A percentile compares a stretch with the other conserved stretches of the same genome.
Conservation (phyloP, 1,140 invertebrate species). For the Tetraneura akinire region DNA sequence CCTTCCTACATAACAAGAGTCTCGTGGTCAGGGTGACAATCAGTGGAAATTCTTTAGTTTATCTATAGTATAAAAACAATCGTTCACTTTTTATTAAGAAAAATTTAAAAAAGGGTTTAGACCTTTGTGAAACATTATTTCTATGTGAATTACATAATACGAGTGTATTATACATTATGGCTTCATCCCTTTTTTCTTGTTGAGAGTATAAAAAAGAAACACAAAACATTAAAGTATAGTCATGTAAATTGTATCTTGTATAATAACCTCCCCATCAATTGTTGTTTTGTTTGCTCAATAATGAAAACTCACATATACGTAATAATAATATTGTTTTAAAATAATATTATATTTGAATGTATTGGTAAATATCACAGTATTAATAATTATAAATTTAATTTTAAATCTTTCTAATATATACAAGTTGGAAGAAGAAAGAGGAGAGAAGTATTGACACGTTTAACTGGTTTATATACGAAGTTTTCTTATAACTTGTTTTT, state of each 20-base stretch:
- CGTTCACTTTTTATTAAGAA: not conserved
- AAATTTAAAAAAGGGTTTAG: slow-evolving; percentile 13
- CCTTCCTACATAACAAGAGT: not conserved
- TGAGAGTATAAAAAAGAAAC: not conserved
- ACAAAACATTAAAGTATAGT: not conserved
- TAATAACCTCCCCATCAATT: not conserved
- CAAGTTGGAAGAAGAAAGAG: not conserved
- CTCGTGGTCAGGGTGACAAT: not conserved
- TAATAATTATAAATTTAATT: not conserved
- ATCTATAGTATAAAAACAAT: not conserved
- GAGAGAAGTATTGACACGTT: not conserved
- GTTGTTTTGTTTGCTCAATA: not conserved
- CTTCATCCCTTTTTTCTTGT: slow-evolving; percentile 19
- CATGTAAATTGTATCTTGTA: slow-evolving; percentile 4
- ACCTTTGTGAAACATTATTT: not conserved
- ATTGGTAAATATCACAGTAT: no score
- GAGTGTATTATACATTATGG: not conserved
- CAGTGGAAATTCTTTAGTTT: not conserved
- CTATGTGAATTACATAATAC: slow-evolving; percentile 8
- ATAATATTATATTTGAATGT: not conserved
- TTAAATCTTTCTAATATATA: not conserved
- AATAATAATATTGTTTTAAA: not conserved
- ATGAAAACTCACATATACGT: no score
- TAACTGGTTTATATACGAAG: slow-evolving; percentile 25
- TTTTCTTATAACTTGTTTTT: not conserved